Percentiles rank a stretch among this genome's conserved stretches.
phyloP scores from a whole-genome alignment of 2,888 invertebrate species.

The Penaeus monodon region DNA sequence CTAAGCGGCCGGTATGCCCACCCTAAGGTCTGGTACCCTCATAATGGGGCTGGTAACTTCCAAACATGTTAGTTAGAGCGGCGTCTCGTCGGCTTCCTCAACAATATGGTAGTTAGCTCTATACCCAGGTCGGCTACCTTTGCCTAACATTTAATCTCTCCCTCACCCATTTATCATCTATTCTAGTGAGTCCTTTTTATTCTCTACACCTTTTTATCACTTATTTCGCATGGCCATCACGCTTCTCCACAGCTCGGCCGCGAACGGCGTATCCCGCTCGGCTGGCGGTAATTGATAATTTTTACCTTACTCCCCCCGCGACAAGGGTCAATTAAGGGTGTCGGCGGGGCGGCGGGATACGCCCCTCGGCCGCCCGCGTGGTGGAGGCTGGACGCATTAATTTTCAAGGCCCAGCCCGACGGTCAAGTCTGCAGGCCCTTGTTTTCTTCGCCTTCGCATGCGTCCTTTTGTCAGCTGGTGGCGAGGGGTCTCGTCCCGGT shows the following conservation, averaged over 20 bases:
- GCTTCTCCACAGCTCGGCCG: conserved; percentile 24
- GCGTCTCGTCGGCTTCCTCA: conserved; percentile 3
- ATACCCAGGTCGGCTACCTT: conserved; percentile 30
- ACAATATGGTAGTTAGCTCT: conserved; percentile 20
- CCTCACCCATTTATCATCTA: conserved; percentile 39
- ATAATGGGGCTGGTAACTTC: no score
- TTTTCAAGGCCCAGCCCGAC: conserved; percentile 47
- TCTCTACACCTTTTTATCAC: conserved; percentile 52
- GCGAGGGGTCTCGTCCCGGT: conserved; percentile 18
- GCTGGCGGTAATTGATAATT: neutral
- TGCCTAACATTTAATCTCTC: conserved; percentile 33
- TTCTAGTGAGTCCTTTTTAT: conserved; percentile 47
- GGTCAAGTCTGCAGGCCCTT: conserved; percentile 38
- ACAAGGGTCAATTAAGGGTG: conserved; percentile 15
- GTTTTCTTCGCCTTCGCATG: conserved; percentile 40
- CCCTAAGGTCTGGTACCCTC: no score
- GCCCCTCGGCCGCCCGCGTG: conserved; percentile 20
- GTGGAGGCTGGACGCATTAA: conserved; percentile 53
- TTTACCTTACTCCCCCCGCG: conserved; percentile 5
- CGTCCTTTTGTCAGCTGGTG: conserved; percentile 20
- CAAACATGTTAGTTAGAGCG: neutral
- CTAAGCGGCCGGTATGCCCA: no score
- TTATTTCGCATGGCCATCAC: conserved; percentile 46
- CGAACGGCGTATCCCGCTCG: neutral
- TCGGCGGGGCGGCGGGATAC: conserved; percentile 21